A percentile compares a stretch with the other conserved stretches of the same genome.
These are phyloP conservation scores for Escarpia spicata DNA, from an alignment of 2,888 invertebrate species.

Conservation along the genomic window DNA sequence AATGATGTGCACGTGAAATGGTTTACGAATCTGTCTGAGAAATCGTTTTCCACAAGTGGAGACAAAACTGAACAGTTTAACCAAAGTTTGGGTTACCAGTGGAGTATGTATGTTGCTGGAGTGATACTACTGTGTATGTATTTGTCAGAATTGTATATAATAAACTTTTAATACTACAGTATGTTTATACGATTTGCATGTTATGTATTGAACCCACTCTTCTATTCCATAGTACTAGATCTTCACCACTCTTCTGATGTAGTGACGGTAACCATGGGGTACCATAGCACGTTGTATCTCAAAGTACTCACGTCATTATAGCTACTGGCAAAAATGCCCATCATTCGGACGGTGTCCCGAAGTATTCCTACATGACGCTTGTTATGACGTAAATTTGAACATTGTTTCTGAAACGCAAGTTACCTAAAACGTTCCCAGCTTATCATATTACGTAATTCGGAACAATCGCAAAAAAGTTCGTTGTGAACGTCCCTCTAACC, in stretches of 20 bases:
- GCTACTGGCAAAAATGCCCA: no score
- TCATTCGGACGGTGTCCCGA: no score
- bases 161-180: background rate
- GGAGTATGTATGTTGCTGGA: background rate
- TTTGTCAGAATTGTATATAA: background rate
- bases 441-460: no score
- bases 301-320: background rate
- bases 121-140: background rate
- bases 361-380: no score
- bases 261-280: background rate
- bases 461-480: no score
- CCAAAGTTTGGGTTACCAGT: background rate
- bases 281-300: background rate
- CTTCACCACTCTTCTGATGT: background rate
- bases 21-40: background rate
- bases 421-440: no score
- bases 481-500: no score
- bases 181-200: background rate
- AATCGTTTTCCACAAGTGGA: background rate
- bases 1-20: background rate
- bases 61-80: background rate
- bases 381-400: no score
- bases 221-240: background rate
- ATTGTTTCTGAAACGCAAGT: no score
- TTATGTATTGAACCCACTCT: background rate